A percentile compares a stretch with the other conserved stretches of the same genome.
phyloP scores from a whole-genome alignment of 2,113 vertebrate species.

The Seriola quinqueradiata region DNA sequence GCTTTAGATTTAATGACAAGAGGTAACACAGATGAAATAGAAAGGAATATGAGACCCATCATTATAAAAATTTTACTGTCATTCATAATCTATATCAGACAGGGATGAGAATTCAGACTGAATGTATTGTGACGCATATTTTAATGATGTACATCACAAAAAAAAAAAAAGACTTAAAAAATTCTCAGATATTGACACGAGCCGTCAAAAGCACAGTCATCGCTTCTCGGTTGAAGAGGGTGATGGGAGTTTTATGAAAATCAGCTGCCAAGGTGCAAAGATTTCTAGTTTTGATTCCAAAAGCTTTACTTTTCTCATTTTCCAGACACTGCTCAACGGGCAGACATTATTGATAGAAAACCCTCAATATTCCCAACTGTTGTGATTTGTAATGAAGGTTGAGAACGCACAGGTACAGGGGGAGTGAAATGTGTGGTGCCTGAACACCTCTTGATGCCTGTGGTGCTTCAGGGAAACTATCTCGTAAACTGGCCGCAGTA shows the following conservation, averaged over 20 bases:
- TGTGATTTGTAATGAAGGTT: not conserved
- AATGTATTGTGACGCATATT: not conserved
- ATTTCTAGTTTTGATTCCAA: not conserved
- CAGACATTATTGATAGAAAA: conserved; percentile 21
- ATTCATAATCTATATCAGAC: not conserved
- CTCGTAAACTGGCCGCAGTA: not conserved
- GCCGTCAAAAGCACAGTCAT: not conserved
- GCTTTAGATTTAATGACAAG: conserved; percentile 1
- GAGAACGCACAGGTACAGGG: not conserved
- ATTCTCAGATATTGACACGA: not conserved
- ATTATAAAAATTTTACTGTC: not conserved
- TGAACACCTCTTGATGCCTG: not conserved
- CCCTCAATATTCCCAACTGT: not conserved
- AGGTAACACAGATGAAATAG: not conserved
- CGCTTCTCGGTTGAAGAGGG: not conserved
- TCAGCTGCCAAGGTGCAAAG: not conserved
- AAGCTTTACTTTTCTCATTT: not conserved
- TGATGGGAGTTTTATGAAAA: conserved; percentile 3
- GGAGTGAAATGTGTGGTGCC: not conserved
- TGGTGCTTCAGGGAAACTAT: conserved; percentile 2
- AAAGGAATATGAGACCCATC: not conserved
- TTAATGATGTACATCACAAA: not conserved
- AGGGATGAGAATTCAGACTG: not conserved
- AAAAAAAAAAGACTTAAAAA: too few species aligned
- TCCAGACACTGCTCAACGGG: not conserved